Base-by-base conservation (phyloP, 1,140 invertebrate genomes). In the Drosophila bocqueti region DNA sequence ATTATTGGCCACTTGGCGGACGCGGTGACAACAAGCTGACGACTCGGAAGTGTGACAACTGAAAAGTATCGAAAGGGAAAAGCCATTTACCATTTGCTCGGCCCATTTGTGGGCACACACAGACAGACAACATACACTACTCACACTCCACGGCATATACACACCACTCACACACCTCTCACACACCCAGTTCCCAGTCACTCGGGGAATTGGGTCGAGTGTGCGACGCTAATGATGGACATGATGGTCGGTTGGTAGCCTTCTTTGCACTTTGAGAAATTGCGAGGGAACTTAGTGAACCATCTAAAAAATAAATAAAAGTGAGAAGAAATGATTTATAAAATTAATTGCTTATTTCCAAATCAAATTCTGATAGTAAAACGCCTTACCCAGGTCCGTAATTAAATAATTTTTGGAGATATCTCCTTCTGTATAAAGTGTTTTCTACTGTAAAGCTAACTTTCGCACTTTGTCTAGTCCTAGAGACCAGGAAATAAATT, bases 1-100 rank as follows among this genome's bases (percentile, higher is more conserved):
- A 76, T 77, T 67, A 76, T 57, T 76, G 75, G 72, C 75, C 72
- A 76, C 75, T 76, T 76, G 75, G 47, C 72, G 38, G 42, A 67
- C 34, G 31, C 43, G 64, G 36, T 68, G 75, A 76, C 75, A 67
- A 46, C 57, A 49, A 24, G 13, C 34, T 31, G 18, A 18, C n/a
- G 40, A 26, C 43, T 47, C 26, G 42, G 49, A 47, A 26, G 49
- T 36, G 43, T 63, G 73, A 69, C 76, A 78, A 63, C 57, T 77
- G 45, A 60, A 77, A 61, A 68, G 66, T 64, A 71, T 64, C 36
- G 76, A 78, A 46, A 52, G 36, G 71, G 55, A 47, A 62, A 55
- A 61, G 49, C 40, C 64, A 78, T 69, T 77, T 38, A 24, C 47
- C 64, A 34, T 57, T 57, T 38, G 36, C 36, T 57, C 9, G 34